Evolutionary conservation across 2,797 vertebrate species (phyloP), one percentile per base, ranked within the genome.

Genomic region (Saxicola maurus): DNA sequence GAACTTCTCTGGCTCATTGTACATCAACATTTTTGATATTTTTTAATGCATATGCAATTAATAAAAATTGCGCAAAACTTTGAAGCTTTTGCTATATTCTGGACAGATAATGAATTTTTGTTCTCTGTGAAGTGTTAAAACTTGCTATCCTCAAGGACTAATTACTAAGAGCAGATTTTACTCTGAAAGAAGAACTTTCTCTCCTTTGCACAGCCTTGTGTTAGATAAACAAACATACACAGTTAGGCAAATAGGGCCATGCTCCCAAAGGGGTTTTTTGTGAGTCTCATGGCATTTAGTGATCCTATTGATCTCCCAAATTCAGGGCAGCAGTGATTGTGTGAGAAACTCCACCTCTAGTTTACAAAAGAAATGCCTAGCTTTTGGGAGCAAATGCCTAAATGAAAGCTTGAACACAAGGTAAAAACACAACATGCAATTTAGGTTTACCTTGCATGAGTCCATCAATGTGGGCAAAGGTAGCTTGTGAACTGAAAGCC

Each of bases 61-160:
- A 93, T 82, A 87, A 86, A 75, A 82, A 57, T 37, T 72, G 55
- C 38, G 18, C n/a, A 92, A 82, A 87, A 75, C 51, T 75, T 80
- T 72, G 68, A 90, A 80, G 37, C 7, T 86, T 72, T 85, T 60
- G 45, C 24, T 85, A 21, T 42, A 52, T 25, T 53, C 33, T 62
- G 37, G 16, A 62, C 24, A 82, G 48, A 48, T 56, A 5, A 66
- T 35, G 30, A 46, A 11, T 86, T 78, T 62, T 56, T 52, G 9
- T 53, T 86, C 31, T 72, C 38, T 31, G 8, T 46, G 27, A 91
- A 68, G 25, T 31, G 72, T 76, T 80, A 81, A 59, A 85, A 71
- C 28, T 68, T 62, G 17, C n/a, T 87, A 37, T 27, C 6, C 28
- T 27, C 25, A 66, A 72, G 30, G 69, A 43, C 52, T 86, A 78